Evolutionary conservation across 2,797 vertebrate species (phyloP).

Genomic region (Trematomus bernacchii): DNA sequence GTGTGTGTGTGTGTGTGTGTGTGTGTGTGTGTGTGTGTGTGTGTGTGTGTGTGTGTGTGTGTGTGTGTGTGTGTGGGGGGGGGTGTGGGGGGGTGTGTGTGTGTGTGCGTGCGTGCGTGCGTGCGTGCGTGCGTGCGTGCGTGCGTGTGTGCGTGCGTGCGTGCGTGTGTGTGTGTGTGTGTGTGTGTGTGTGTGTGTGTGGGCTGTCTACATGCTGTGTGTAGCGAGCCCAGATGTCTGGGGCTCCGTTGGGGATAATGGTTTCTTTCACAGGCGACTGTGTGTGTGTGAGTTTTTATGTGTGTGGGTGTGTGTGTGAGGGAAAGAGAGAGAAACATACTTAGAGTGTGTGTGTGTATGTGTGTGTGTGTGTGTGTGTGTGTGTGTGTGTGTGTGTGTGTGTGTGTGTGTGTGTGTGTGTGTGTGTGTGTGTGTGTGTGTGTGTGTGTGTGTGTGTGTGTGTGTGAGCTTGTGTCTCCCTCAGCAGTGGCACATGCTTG

Average conservation of each 20-base stretch:
- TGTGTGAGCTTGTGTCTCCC: slow-evolving; percentile 44
- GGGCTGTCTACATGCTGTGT: slow-evolving; percentile 52
- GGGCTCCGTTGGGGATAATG: slow-evolving; percentile 70
- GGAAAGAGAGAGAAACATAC: slow-evolving; percentile 2
- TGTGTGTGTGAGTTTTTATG: slow-evolving; percentile 11
- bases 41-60: slow-evolving; percentile 31
- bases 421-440: no score
- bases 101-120: no score
- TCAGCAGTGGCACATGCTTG: slow-evolving; percentile 49
- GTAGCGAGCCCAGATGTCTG: slow-evolving; percentile 74
- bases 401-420: no score
- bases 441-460: no score
- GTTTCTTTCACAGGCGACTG: slow-evolving; percentile 71
- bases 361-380: no score
- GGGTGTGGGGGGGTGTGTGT: slow-evolving; percentile 36
- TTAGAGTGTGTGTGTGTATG: neutral
- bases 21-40: slow-evolving; percentile 23
- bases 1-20: slow-evolving; percentile 32
- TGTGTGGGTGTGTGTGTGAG: neutral
- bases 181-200: slow-evolving; percentile 36
- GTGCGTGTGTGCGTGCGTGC: slow-evolving; percentile 24
- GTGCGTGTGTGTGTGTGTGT: slow-evolving; percentile 34
- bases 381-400: no score
- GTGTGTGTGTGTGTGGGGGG: slow-evolving; percentile 43
- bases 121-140: slow-evolving; percentile 26